Evolutionary conservation across 2,113 vertebrate genomes (phyloP), one percentile per base, ranked within the genome.

Genomic region (Sander vitreus): DNA sequence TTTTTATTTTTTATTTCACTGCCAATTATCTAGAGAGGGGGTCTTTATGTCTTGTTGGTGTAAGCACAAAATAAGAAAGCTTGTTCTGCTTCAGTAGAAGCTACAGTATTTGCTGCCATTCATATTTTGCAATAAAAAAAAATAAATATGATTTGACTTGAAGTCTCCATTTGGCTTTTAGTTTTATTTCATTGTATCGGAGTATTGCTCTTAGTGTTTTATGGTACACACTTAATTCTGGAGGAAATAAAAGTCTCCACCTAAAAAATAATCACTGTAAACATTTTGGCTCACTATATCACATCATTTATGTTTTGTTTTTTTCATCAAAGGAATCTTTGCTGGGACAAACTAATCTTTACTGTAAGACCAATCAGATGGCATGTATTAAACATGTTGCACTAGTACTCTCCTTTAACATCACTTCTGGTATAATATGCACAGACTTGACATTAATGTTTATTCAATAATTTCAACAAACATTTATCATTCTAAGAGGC

Each of bases 391-490:
- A 2, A 25, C 2, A 50, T 48, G 5, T 11, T 6, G 43, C 45
- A 12, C 60, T 45, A 19, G 8, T 63, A 19, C 43, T 76, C 48
- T 82, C 54, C 71, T 76, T 66, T 59, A 51, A 53, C 48, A 18
- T 19, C 36, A 47, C 27, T 5, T 67, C 19, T 9, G 7, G n/a
- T 33, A 16, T 18, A 27, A 68, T n/a, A 10, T 55, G 47, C 47
- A 36, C 1, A 25, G 0, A 18, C 15, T 50, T 48, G 1, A 55
- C 3, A 19, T 60, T 59, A 18, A 60, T 62, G 53, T 66, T 66
- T 18, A 51, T 48, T 21, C n/a, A 12, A 30, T 15, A 2, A 23
- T 30, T 9, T 33, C 12, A 33, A 14, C 39, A 43, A 43, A 3
- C 39, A 43, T 47, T 3, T 8, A 6, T 55, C n/a, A 36, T n/a